These are phyloP conservation scores for Patella caerulea DNA, from an alignment of 2,888 invertebrate genomes.

Conservation along the genomic window DNA sequence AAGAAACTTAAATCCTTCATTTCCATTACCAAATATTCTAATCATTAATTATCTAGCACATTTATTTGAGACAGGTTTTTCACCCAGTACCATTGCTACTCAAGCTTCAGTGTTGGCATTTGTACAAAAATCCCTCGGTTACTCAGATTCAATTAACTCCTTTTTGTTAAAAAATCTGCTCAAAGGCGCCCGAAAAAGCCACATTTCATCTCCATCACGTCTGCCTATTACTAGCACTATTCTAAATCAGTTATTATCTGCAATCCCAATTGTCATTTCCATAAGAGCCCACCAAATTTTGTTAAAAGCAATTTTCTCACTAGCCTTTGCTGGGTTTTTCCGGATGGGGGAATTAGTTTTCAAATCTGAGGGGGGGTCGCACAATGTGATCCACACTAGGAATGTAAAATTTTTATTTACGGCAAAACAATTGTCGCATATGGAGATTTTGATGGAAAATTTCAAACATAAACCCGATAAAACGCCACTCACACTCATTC, in stretches of 20 bases:
- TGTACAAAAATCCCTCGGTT: not conserved
- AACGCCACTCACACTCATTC: not conserved
- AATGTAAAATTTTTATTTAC: not conserved
- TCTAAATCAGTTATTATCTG: not conserved
- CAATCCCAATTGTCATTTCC: not conserved
- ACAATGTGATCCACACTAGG: not conserved
- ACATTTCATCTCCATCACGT: not conserved
- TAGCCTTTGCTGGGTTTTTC: not conserved
- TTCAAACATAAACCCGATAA: not conserved
- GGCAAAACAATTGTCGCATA: not conserved
- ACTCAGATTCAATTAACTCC: not conserved
- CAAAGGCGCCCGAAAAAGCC: not conserved
- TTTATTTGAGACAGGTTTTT: not conserved
- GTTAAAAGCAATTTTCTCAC: not conserved
- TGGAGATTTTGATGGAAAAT: slow-evolving; percentile 3
- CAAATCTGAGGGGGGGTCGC: not conserved
- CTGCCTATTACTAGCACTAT: not conserved
- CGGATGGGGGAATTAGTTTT: not conserved
- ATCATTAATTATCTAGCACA: not conserved
- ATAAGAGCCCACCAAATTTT: not conserved
- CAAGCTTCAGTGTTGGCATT: not conserved
- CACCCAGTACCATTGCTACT: not conserved
- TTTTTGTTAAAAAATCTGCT: not conserved
- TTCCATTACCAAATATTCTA: not conserved
- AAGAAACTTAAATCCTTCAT: not conserved